A percentile compares a stretch with the other conserved stretches of the same genome.
phyloP scores from a whole-genome alignment of 2,888 invertebrate species.

The Prosopocoilus inquinatus region DNA sequence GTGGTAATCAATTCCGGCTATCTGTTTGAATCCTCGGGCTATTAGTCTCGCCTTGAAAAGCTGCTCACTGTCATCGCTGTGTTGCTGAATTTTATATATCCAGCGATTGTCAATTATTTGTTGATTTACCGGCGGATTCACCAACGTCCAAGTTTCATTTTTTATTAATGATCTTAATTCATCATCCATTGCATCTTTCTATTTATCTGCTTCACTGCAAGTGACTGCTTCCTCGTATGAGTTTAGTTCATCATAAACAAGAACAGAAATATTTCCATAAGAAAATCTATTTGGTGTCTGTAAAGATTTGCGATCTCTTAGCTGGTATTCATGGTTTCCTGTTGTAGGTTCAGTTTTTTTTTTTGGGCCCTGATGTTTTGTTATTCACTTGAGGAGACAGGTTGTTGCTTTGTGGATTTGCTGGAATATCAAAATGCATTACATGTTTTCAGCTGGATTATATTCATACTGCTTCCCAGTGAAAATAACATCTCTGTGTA shows the following conservation, averaged over 20 bases:
- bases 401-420: too few species aligned
- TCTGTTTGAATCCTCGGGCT: conserved; percentile 30
- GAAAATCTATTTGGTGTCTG: too few species aligned
- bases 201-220: conserved; percentile 41
- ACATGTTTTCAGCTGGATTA: background rate
- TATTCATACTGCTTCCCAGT: too few species aligned
- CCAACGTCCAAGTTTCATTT: conserved; percentile 18
- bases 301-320: background rate
- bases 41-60: conserved; percentile 28
- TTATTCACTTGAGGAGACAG: too few species aligned
- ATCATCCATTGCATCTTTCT: conserved; percentile 39
- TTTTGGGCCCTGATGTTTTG: too few species aligned
- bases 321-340: background rate
- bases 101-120: conserved; percentile 27
- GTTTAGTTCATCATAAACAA: background rate
- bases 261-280: background rate
- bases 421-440: too few species aligned
- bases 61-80: conserved; percentile 4
- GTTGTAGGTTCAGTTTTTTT: background rate
- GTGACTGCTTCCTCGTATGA: background rate
- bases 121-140: conserved; percentile 23
- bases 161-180: conserved; percentile 18
- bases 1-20: conserved; percentile 29
- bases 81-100: conserved; percentile 11
- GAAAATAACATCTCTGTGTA: too few species aligned